phyloP scores from a whole-genome alignment of 2,888 invertebrate genomes.

The Cheilosia grossa region DNA sequence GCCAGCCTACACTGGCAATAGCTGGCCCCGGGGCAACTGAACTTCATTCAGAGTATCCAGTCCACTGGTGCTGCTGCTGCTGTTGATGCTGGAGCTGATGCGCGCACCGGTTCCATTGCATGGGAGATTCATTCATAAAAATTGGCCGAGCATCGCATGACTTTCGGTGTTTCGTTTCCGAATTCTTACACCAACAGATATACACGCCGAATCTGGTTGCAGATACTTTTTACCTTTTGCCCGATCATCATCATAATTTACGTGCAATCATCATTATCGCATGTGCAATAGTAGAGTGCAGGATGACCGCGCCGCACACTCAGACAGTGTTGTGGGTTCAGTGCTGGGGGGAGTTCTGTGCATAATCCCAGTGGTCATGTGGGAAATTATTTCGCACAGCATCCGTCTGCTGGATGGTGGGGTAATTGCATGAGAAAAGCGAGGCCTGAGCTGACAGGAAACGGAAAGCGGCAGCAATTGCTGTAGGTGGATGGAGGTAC shows the following conservation, averaged over 20 bases:
- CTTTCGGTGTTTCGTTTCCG: slow-evolving; percentile 72
- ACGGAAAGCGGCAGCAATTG: slow-evolving; percentile 67
- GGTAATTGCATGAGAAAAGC: slow-evolving; percentile 57
- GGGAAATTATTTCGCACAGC: slow-evolving; percentile 71
- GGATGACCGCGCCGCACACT: neutral
- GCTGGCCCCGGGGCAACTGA: slow-evolving; percentile 61
- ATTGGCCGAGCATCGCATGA: slow-evolving; percentile 69
- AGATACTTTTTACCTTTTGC: slow-evolving; percentile 56
- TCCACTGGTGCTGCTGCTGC: neutral
- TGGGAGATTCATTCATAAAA: slow-evolving; percentile 76
- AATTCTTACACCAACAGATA: slow-evolving; percentile 63
- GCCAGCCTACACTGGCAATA: slow-evolving; percentile 34
- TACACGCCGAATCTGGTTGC: slow-evolving; percentile 40
- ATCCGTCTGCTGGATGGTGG: slow-evolving; percentile 62
- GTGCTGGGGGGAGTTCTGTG: slow-evolving; percentile 43
- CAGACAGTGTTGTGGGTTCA: slow-evolving; percentile 48
- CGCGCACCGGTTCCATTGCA: slow-evolving; percentile 33
- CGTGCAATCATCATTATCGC: slow-evolving; percentile 77
- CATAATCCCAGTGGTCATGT: slow-evolving; percentile 73
- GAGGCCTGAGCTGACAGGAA: slow-evolving; percentile 71
- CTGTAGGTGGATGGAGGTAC: slow-evolving; percentile 67
- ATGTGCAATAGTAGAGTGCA: slow-evolving; percentile 72
- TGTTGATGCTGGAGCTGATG: neutral
- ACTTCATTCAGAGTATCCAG: slow-evolving; percentile 61
- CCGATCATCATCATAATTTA: slow-evolving; percentile 76